A percentile compares a stretch with the other conserved stretches of the same genome.
Conservation (phyloP, 2,797 vertebrate genomes). For the Thaleichthys pacificus region DNA sequence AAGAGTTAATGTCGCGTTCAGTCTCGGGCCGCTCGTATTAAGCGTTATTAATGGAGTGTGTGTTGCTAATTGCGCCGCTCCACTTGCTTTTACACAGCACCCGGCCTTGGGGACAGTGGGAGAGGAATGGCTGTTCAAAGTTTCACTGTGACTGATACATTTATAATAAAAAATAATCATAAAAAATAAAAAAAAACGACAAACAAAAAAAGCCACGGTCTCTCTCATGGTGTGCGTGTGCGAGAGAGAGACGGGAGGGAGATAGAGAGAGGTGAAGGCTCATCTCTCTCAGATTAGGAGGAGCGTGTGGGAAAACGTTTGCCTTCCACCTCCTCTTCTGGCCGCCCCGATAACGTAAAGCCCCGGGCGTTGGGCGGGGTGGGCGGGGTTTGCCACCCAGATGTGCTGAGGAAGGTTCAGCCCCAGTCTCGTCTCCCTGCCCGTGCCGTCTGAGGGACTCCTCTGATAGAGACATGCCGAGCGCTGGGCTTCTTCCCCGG, state of each 20-base stretch:
- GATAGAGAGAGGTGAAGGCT: not conserved
- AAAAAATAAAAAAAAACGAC: too few relatives aligned
- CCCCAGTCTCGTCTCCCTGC: not conserved
- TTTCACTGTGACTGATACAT: slow-evolving; percentile 29
- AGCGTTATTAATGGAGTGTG: slow-evolving; percentile 71
- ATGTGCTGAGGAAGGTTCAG: not conserved
- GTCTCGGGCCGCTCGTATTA: slow-evolving; percentile 53
- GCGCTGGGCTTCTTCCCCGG: not conserved
- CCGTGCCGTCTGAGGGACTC: not conserved
- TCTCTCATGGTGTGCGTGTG: slow-evolving; percentile 6
- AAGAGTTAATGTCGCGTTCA: slow-evolving; percentile 70
- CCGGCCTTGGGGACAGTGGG: slow-evolving; percentile 42
- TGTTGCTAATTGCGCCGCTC: slow-evolving; percentile 71
- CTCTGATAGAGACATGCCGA: not conserved
- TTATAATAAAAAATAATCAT: not conserved
- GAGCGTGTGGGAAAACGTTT: not conserved
- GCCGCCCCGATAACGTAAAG: slow-evolving; percentile 9
- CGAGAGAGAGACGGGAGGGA: not conserved
- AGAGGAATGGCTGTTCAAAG: slow-evolving; percentile 14
- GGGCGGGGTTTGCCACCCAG: not conserved
- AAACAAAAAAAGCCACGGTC: not conserved
- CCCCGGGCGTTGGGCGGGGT: not conserved
- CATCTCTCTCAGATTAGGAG: slow-evolving; percentile 5
- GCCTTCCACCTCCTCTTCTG: not conserved
- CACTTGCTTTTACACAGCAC: slow-evolving; percentile 50